Evolutionary conservation across 2,888 invertebrate genomes (phyloP).

Genomic region (Chesias legatella): DNA sequence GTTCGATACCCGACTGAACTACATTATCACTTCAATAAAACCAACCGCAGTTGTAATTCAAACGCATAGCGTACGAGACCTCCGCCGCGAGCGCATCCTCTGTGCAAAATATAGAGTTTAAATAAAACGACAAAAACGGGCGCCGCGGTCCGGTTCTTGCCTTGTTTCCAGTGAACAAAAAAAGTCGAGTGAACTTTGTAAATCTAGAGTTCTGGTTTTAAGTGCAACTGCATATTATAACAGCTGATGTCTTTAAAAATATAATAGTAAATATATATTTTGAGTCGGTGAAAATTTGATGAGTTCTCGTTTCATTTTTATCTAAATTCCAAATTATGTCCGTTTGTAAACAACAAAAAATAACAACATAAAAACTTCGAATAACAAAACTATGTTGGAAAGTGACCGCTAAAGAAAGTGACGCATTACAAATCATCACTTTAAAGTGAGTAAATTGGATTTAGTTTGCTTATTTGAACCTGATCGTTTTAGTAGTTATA

Average conservation of each 20-base stretch:
- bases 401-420: conserved; percentile 26
- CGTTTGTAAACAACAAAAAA: no score
- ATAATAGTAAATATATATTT: no score
- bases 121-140: conserved; percentile 54
- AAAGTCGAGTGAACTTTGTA: conserved; percentile 5
- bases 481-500: conserved; percentile 3
- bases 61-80: conserved; percentile 48
- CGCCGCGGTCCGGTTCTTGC: conserved; percentile 53
- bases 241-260: no score
- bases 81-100: conserved; percentile 51
- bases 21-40: conserved; percentile 57
- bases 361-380: no score
- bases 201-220: neutral
- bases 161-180: conserved; percentile 39
- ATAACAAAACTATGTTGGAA: conserved; percentile 19
- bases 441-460: conserved; percentile 25
- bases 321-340: no score
- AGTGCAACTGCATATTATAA: neutral
- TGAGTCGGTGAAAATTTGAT: no score
- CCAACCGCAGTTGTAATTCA: conserved; percentile 36
- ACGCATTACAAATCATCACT: conserved; percentile 16
- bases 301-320: no score
- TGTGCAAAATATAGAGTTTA: conserved; percentile 42
- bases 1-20: conserved; percentile 48
- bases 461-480: conserved; percentile 1